Base-by-base conservation (phyloP, 1,140 invertebrate genomes). In the Druon quercuslanigerum region DNA sequence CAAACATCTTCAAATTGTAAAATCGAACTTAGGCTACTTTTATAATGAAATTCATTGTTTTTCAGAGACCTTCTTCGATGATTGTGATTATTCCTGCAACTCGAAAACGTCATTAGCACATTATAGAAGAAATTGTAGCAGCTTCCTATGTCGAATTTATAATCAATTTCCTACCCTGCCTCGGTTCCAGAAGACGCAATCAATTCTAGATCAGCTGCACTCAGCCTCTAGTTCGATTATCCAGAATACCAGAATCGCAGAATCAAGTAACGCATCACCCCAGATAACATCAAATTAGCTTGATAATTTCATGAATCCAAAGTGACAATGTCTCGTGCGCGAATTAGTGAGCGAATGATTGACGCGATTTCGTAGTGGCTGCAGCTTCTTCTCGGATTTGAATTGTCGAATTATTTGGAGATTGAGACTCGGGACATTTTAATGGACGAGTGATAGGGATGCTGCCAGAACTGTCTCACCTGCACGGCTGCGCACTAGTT, bases 401-500 rank as follows among this genome's bases (percentile, higher is more conserved):
- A 66, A 66, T 66, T 77, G 77, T 78, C 79, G 75, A 77, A 77
- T 83, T 80, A 80, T 70, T 76, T 70, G 56, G 54, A 56, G 79
- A 78, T 80, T 16, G 60, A 66, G 60, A 66, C n/a, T 66, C 73
- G 76, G 79, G 81, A 77, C 74, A 79, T 66, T 79, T 79, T 66
- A 66, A 77, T 74, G 60, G 72, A 78, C 71, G 76, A 60, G 19
- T 52, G 71, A 76, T 81, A 66, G 52, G 71, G 80, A 83, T 79
- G 81, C 78, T 81, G 74, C 78, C 79, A 73, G 52, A 57, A 70
- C n/a, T n/a, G 71, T 76, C 72, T 81, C 82, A 80, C 78, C 73
- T 80, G 88, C 87, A 87, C 87, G 25, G 40, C 72, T 79, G 72
- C 79, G 88, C 88, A 87, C 86, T 87, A 83, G 81, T 85, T 78